Conservation (phyloP, 2,888 invertebrate genomes). For the Dryocosmus kuriphilus region DNA sequence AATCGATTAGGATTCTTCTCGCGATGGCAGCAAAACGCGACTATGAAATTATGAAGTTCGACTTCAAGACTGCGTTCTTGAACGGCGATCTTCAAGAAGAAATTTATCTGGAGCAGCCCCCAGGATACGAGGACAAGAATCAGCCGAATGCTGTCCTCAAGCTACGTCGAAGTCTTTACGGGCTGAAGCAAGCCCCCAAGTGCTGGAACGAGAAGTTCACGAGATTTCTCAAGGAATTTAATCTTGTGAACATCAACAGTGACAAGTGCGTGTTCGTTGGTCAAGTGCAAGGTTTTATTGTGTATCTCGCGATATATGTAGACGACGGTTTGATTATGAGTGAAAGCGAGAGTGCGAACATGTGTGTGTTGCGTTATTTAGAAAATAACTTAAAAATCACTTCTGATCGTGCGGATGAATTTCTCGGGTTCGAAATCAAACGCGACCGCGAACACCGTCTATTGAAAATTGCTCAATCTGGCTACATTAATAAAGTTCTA, state of each 20-base stretch:
- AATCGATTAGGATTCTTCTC: slow-evolving; percentile 28
- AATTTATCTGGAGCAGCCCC: slow-evolving; percentile 30
- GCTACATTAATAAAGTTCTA: no score
- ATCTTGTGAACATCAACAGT: background rate
- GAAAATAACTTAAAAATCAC: slow-evolving; percentile 11
- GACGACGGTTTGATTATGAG: no score
- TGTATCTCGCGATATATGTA: background rate
- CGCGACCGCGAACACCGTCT: no score
- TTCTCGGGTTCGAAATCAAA: background rate
- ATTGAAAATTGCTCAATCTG: no score
- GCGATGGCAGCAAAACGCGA: slow-evolving; percentile 19
- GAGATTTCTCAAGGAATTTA: background rate
- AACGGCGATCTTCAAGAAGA: slow-evolving; percentile 22
- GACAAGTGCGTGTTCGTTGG: no score
- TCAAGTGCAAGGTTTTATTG: background rate
- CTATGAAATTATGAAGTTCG: slow-evolving; percentile 29
- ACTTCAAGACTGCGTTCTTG: slow-evolving; percentile 33
- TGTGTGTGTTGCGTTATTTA: no score
- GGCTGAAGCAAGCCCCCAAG: slow-evolving; percentile 31
- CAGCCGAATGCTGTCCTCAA: slow-evolving; percentile 5
- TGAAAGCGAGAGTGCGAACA: no score
- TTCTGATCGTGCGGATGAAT: slow-evolving; percentile 12
- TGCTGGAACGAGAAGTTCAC: slow-evolving; percentile 30
- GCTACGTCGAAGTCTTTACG: slow-evolving; percentile 40
- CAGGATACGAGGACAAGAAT: background rate